Percentiles rank a stretch among this genome's conserved stretches.
Evolutionary conservation across 2,113 vertebrate species (phyloP).

Genomic region (Gracilinanus agilis): DNA sequence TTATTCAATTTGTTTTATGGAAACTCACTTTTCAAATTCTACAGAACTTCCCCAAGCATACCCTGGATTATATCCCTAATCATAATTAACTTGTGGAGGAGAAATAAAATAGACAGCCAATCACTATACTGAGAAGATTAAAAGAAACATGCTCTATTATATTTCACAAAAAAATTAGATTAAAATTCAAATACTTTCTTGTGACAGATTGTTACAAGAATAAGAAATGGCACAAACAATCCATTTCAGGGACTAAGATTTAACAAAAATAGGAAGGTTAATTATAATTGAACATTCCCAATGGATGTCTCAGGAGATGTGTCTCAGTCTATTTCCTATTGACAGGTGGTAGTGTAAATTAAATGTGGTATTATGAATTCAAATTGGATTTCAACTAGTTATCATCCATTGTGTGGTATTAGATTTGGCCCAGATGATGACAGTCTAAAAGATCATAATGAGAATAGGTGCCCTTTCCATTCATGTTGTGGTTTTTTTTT

Average conservation of each 20-base stretch:
- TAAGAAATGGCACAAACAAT: conserved; percentile 77
- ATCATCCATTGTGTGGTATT: conserved; percentile 78
- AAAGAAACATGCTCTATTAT: conserved; percentile 67
- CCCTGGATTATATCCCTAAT: conserved; percentile 26
- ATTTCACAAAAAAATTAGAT: conserved; percentile 74
- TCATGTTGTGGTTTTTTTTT: conserved; percentile 35
- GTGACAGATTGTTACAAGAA: conserved; percentile 73
- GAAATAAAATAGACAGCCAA: conserved; percentile 69
- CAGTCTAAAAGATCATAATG: conserved; percentile 74
- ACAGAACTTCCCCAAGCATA: not conserved
- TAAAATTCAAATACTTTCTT: conserved; percentile 76
- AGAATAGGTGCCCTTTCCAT: conserved; percentile 75
- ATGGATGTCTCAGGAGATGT: conserved; percentile 77
- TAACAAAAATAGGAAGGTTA: conserved; percentile 75
- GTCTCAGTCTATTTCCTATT: conserved; percentile 82
- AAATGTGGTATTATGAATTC: conserved; percentile 85
- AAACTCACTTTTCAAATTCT: conserved; percentile 60
- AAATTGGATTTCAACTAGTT: conserved; percentile 84
- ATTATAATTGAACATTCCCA: conserved; percentile 83
- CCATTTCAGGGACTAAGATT: conserved; percentile 71
- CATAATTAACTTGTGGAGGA: conserved; percentile 55
- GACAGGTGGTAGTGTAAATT: conserved; percentile 85
- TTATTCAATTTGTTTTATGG: conserved; percentile 6
- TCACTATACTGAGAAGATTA: conserved; percentile 51
- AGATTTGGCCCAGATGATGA: conserved; percentile 79